These are phyloP conservation scores for Barypeithes pellucidus DNA, from an alignment of 2,888 invertebrate species.

Conservation along the genomic window DNA sequence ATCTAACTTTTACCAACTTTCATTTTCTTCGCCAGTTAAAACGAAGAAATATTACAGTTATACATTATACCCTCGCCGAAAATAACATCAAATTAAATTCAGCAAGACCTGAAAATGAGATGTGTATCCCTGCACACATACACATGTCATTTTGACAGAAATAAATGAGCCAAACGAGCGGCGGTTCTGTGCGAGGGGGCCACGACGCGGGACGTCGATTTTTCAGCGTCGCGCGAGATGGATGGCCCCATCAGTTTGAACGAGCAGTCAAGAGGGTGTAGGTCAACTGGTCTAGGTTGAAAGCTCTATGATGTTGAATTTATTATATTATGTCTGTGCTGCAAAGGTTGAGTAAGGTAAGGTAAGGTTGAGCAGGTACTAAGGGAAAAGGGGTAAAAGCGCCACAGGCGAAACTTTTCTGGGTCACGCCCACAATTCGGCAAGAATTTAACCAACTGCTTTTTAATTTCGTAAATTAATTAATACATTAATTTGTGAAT, in stretches of 20 bases:
- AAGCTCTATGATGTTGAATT: too few species aligned
- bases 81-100: slow-evolving; percentile 23
- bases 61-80: slow-evolving; percentile 10
- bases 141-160: slow-evolving; percentile 69
- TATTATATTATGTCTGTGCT: too few species aligned
- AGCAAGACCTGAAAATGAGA: slow-evolving; percentile 52
- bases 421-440: too few species aligned
- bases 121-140: slow-evolving; percentile 70
- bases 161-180: slow-evolving; percentile 69
- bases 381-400: too few species aligned
- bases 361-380: too few species aligned
- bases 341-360: too few species aligned
- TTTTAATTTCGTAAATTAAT: too few species aligned
- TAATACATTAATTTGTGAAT: too few species aligned
- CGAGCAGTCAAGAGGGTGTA: slow-evolving; percentile 42
- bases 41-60: neutral
- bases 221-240: slow-evolving; percentile 69
- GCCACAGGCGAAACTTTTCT: too few species aligned
- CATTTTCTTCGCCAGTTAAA: neutral
- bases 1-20: neutral
- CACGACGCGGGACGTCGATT: slow-evolving; percentile 67
- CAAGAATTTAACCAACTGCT: too few species aligned
- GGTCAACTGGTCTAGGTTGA: slow-evolving; percentile 27
- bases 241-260: slow-evolving; percentile 70
- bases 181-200: slow-evolving; percentile 42